These are phyloP conservation scores for Myioborus miniatus DNA, from an alignment of 2,797 vertebrate genomes.

Conservation along the genomic window DNA sequence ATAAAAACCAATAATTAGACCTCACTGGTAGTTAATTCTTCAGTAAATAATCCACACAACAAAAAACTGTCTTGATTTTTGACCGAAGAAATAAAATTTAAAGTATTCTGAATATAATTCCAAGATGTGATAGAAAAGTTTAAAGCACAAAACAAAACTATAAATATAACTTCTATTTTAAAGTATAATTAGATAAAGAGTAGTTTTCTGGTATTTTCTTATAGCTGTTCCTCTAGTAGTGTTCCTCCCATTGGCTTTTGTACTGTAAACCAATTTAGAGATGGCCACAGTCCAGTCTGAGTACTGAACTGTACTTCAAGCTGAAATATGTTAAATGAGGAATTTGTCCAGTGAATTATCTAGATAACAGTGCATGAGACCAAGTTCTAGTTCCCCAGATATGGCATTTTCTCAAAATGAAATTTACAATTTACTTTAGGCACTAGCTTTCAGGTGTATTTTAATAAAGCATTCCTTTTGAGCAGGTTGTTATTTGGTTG, in stretches of 20 bases:
- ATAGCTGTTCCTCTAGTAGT: not conserved
- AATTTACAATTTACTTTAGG: conserved; percentile 47
- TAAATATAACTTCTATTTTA: conserved; percentile 38
- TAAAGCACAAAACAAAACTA: conserved; percentile 62
- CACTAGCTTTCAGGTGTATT: not conserved
- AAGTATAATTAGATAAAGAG: not conserved
- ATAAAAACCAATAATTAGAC: conserved; percentile 74
- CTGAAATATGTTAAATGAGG: conserved; percentile 8
- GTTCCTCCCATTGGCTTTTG: not conserved
- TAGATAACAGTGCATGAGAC: not conserved
- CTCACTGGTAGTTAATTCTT: conserved; percentile 70
- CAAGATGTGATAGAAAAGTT: conserved; percentile 70
- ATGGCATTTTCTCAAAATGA: conserved; percentile 40
- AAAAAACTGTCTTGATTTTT: conserved; percentile 73
- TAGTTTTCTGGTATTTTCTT: conserved; percentile 6
- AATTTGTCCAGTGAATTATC: not conserved
- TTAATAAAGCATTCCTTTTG: not conserved
- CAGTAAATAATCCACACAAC: conserved; percentile 70
- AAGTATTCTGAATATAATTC: conserved; percentile 69
- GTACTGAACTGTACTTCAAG: conserved; percentile 36
- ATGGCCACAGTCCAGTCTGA: not conserved
- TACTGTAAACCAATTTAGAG: not conserved
- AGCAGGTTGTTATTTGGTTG: not conserved
- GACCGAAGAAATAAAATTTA: conserved; percentile 74
- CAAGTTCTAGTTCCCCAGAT: not conserved